Conservation (phyloP, 2,113 vertebrate genomes). For the Corynorhinus townsendii region DNA sequence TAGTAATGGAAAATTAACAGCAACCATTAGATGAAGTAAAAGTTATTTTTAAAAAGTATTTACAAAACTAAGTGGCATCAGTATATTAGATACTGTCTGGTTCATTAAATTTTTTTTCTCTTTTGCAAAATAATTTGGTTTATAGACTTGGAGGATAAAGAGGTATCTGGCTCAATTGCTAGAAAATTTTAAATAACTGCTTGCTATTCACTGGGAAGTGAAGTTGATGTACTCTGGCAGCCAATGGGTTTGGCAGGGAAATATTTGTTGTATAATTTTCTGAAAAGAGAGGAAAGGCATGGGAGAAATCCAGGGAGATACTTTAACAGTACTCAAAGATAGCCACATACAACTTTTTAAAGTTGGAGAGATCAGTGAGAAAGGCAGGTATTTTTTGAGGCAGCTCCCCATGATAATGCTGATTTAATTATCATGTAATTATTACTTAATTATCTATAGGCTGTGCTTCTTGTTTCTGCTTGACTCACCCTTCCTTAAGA, state of each 20-base stretch:
- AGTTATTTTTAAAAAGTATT: neutral
- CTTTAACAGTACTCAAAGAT: neutral
- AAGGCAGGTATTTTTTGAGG: neutral
- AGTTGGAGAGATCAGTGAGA: neutral
- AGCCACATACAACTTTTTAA: neutral
- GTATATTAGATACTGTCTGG: neutral
- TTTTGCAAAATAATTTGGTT: slow-evolving; percentile 6
- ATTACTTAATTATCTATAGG: no score
- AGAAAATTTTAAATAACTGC: neutral
- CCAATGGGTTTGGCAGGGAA: neutral
- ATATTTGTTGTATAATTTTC: slow-evolving; percentile 28
- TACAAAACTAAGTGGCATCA: slow-evolving; percentile 13
- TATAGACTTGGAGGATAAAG: neutral
- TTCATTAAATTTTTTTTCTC: neutral
- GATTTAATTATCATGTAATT: neutral
- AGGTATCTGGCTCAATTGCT: neutral
- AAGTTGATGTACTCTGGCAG: neutral
- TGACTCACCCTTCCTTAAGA: neutral
- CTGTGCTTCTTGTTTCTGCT: neutral
- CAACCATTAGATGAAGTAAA: neutral
- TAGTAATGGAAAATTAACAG: neutral
- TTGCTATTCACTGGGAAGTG: neutral
- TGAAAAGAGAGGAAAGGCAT: neutral
- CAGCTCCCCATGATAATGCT: neutral
- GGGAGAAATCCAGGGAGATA: neutral